Conservation (phyloP, 2,797 vertebrate species). For the Hafferia zeledoni region DNA sequence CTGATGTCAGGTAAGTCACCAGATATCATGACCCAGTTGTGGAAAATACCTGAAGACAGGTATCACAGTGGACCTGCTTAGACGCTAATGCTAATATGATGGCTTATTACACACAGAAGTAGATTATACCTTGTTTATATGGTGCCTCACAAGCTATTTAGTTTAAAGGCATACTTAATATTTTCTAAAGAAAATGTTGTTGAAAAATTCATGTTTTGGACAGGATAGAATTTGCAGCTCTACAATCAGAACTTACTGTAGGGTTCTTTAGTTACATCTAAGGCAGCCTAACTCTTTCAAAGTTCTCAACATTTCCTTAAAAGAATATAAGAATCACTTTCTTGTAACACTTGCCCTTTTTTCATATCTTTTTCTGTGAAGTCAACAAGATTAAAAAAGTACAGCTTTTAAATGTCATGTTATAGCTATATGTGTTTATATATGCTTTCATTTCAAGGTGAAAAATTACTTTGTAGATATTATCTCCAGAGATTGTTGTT, state of each 20-base stretch:
- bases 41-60: background rate
- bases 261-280: background rate
- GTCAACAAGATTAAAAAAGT: background rate
- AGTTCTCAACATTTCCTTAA: background rate
- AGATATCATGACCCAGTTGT: background rate
- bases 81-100: background rate
- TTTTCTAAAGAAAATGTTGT: background rate
- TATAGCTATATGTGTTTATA: background rate
- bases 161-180: background rate
- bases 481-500: background rate
- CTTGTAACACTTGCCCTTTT: background rate
- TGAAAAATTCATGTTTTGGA: background rate
- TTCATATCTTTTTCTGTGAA: background rate
- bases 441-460: background rate
- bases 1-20: conserved; percentile 85
- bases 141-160: background rate
- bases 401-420: background rate
- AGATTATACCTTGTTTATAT: background rate
- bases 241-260: background rate
- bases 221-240: background rate
- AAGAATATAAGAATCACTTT: background rate
- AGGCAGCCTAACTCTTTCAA: background rate
- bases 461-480: background rate
- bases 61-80: background rate
- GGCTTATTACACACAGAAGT: background rate